Percentiles rank a stretch among this genome's conserved stretches.
Conservation (phyloP, 2,797 vertebrate species). For the Typhlichthys eigenmanni region DNA sequence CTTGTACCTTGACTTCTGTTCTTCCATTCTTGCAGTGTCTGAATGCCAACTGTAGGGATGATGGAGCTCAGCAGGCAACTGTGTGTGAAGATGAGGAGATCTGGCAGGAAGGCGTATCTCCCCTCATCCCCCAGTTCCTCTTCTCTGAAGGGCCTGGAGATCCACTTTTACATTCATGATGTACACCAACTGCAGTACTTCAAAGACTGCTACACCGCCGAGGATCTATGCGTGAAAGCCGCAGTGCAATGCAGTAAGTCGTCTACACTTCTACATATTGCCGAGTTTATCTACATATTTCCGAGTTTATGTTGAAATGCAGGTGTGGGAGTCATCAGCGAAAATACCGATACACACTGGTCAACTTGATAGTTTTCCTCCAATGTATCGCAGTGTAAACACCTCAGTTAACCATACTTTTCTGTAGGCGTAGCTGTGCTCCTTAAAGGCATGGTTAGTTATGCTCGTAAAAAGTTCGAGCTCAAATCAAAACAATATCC, state of each 20-base stretch:
- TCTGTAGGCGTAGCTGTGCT: too few relatives aligned
- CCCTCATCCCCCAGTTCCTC: constrained; percentile 65
- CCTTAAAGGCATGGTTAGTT: too few relatives aligned
- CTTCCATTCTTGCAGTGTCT: constrained; percentile 75
- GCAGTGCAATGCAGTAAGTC: constrained; percentile 88
- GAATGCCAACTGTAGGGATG: constrained; percentile 81
- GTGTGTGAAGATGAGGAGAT: constrained; percentile 93
- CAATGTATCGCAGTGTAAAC: too few relatives aligned
- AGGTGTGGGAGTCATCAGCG: too few relatives aligned
- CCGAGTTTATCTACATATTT: not conserved
- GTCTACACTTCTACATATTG: not conserved
- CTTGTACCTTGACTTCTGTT: not conserved
- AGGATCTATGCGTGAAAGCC: constrained; percentile 87
- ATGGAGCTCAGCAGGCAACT: constrained; percentile 93
- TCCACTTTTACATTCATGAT: constrained; percentile 85
- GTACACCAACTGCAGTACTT: constrained; percentile 74
- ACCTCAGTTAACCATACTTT: too few relatives aligned
- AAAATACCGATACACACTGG: not conserved
- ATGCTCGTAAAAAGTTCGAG: too few relatives aligned
- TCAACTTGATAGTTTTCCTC: not conserved
- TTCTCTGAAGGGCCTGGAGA: constrained; percentile 81
- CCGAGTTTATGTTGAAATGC: too few relatives aligned
- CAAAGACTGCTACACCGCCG: constrained; percentile 82
- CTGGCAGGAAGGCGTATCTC: constrained; percentile 77
- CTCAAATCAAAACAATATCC: too few relatives aligned